phyloP scores from a whole-genome alignment of 2,888 invertebrate genomes.

The Pardosa pseudoannulata region DNA sequence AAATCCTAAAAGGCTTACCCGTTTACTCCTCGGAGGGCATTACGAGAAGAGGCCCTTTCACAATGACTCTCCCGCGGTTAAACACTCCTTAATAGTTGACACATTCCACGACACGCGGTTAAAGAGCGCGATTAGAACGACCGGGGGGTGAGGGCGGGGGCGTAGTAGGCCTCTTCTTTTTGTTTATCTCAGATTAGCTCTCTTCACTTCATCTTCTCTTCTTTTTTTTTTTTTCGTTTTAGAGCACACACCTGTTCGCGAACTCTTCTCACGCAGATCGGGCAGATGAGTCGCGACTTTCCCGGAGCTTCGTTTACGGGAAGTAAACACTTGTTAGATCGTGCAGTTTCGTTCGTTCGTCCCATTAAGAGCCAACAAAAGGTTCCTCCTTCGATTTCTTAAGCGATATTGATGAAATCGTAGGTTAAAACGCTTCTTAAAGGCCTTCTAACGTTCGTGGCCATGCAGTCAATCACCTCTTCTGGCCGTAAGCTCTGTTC shows the following conservation, averaged over 20 bases:
- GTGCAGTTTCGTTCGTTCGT: background rate
- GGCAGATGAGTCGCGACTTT: background rate
- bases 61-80: constrained; percentile 69
- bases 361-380: too few relatives aligned
- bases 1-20: constrained; percentile 73
- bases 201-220: background rate
- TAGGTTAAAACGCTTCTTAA: too few relatives aligned
- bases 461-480: too few relatives aligned
- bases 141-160: constrained; percentile 32
- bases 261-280: constrained; percentile 42
- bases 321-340: constrained; percentile 1
- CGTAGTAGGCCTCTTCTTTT: constrained; percentile 34
- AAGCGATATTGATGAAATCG: too few relatives aligned
- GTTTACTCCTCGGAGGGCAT: constrained; percentile 68
- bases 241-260: constrained; percentile 56
- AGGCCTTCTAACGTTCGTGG: too few relatives aligned
- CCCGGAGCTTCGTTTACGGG: background rate
- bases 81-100: constrained; percentile 72
- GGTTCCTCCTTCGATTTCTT: too few relatives aligned
- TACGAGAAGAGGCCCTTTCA: constrained; percentile 67
- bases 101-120: constrained; percentile 66
- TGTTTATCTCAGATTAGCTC: constrained; percentile 22
- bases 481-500: too few relatives aligned
- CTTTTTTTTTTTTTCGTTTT: constrained; percentile 15
- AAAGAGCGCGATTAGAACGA: constrained; percentile 38